A percentile compares a stretch with the other conserved stretches of the same genome.
These are phyloP conservation scores for Irena cyanogastra DNA, from an alignment of 2,113 vertebrate genomes.

Conservation along the genomic window DNA sequence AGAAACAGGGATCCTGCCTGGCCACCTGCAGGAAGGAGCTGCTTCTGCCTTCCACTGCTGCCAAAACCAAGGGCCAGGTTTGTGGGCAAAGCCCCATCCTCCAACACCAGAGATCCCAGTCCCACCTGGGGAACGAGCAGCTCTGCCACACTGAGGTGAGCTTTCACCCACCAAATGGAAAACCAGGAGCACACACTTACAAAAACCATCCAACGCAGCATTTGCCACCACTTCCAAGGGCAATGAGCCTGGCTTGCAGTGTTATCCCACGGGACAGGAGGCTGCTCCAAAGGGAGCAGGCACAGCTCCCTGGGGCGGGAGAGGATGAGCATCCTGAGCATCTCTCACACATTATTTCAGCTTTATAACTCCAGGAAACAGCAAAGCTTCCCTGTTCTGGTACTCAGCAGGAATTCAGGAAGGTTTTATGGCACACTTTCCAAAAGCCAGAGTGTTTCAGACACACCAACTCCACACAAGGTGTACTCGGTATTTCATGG, in stretches of 20 bases:
- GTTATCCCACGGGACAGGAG: neutral
- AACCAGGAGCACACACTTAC: fast-evolving
- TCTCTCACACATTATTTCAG: neutral
- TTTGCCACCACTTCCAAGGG: neutral
- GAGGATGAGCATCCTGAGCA: neutral
- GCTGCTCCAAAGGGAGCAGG: fast-evolving
- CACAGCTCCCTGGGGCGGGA: neutral
- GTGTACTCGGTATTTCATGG: fast-evolving
- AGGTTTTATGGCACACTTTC: neutral
- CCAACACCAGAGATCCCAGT: neutral
- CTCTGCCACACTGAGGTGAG: fast-evolving
- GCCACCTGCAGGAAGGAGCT: neutral
- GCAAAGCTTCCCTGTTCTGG: neutral
- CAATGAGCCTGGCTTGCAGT: neutral
- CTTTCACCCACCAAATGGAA: neutral
- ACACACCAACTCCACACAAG: neutral
- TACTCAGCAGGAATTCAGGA: neutral
- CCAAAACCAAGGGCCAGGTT: neutral
- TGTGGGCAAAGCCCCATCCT: neutral
- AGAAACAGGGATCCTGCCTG: neutral
- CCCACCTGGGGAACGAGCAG: neutral
- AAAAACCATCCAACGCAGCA: fast-evolving
- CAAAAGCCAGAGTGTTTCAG: neutral
- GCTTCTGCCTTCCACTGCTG: neutral
- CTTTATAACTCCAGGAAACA: neutral